Evolutionary conservation across 2,113 vertebrate species (phyloP).

Genomic region (Chlorodrepanis virens): DNA sequence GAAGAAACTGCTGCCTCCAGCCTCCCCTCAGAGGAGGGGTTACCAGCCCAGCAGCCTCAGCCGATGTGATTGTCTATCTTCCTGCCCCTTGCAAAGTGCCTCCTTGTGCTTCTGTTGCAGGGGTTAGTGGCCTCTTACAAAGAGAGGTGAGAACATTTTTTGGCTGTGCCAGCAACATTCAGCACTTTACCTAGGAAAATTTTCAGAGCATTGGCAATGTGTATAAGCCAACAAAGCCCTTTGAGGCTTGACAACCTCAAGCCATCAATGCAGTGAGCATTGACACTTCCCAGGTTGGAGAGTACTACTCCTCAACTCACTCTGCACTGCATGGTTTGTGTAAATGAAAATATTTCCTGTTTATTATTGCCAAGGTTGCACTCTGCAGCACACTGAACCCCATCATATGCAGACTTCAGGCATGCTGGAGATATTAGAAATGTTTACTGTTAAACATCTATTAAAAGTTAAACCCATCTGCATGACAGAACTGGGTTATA

Average conservation of each 20-base stretch:
- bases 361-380: background rate
- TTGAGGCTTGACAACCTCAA: background rate
- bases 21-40: background rate
- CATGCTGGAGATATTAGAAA: background rate
- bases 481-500: background rate
- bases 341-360: background rate
- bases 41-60: background rate
- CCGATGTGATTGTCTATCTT: background rate
- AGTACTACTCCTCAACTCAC: background rate
- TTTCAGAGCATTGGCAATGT: accelerated
- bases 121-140: background rate
- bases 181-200: background rate
- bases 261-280: background rate
- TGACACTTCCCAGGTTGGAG: background rate
- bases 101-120: background rate
- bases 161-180: background rate
- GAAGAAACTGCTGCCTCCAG: background rate
- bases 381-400: background rate
- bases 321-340: background rate
- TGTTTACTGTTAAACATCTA: background rate
- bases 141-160: background rate
- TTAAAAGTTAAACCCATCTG: background rate
- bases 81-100: background rate
- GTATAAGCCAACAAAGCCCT: background rate
- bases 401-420: background rate